A percentile compares a stretch with the other conserved stretches of the same genome.
Conservation (phyloP, 2,113 vertebrate genomes). For the Apeltes quadracus region DNA sequence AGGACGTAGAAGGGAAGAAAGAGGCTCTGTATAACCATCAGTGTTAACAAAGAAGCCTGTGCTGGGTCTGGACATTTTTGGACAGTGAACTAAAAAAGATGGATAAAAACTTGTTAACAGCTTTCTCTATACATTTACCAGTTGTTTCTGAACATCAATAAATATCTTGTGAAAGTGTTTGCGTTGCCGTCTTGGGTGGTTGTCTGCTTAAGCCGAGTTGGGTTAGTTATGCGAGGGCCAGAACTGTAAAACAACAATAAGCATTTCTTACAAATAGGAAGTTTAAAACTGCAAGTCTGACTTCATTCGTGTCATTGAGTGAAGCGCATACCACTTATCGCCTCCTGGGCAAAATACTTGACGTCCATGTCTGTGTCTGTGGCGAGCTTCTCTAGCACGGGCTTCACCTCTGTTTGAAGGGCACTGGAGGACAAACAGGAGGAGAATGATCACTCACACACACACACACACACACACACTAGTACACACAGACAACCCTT, state of each 20-base stretch:
- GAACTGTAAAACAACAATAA: slow-evolving; percentile 69
- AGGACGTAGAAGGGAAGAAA: slow-evolving; percentile 55
- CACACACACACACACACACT: too few species aligned
- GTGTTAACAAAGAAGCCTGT: slow-evolving; percentile 66
- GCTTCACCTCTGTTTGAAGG: slow-evolving; percentile 88
- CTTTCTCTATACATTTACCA: slow-evolving; percentile 77
- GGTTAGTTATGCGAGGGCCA: slow-evolving; percentile 82
- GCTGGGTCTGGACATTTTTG: slow-evolving; percentile 52
- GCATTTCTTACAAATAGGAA: not conserved
- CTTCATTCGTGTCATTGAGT: not conserved
- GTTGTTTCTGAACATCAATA: slow-evolving; percentile 83
- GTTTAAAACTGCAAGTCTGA: not conserved
- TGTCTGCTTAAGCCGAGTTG: slow-evolving; percentile 50
- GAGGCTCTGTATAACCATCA: slow-evolving; percentile 45
- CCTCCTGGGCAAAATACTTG: slow-evolving; percentile 93
- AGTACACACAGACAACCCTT: too few species aligned
- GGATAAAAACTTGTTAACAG: slow-evolving; percentile 63
- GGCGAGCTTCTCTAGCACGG: slow-evolving; percentile 87
- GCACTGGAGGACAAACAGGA: slow-evolving; percentile 73
- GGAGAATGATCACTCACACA: too few species aligned
- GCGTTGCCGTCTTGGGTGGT: slow-evolving; percentile 55
- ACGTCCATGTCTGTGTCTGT: slow-evolving; percentile 91
- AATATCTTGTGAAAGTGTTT: slow-evolving; percentile 80
- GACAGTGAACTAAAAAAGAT: slow-evolving; percentile 49
- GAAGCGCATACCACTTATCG: slow-evolving; percentile 84